phyloP scores from a whole-genome alignment of 2,797 vertebrate genomes.

The Semotilus atromaculatus region DNA sequence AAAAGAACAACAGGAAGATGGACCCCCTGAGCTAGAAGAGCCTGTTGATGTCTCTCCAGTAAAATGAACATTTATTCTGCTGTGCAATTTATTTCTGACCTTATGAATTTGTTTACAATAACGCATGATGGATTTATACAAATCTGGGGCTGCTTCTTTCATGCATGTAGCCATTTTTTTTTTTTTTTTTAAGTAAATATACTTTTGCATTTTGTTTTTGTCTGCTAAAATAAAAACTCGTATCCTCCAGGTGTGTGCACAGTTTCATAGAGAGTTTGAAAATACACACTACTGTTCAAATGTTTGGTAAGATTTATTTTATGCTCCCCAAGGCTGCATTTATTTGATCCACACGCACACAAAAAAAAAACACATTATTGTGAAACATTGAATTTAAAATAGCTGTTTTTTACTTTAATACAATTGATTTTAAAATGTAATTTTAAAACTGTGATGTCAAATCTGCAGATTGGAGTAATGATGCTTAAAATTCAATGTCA shows the following conservation, averaged over 20 bases:
- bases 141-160: not conserved
- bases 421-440: not conserved
- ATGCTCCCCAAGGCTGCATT: not conserved
- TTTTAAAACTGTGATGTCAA: not conserved
- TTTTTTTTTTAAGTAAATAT: not conserved
- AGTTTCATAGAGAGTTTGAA: not conserved
- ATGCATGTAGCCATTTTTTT: not conserved
- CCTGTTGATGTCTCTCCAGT: conserved; percentile 41
- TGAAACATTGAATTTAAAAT: not conserved
- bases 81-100: not conserved
- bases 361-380: not conserved
- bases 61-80: conserved; percentile 5
- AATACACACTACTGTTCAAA: not conserved
- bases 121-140: not conserved
- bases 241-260: not conserved
- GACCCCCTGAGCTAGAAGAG: conserved; percentile 73
- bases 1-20: not conserved
- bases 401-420: not conserved
- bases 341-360: not conserved
- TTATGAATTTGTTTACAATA: not conserved
- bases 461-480: too few relatives aligned
- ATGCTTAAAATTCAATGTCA: too few relatives aligned
- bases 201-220: not conserved
- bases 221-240: not conserved
- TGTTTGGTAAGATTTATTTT: not conserved